Conservation (phyloP, 2,888 invertebrate genomes). For the Leucophenga maculata region DNA sequence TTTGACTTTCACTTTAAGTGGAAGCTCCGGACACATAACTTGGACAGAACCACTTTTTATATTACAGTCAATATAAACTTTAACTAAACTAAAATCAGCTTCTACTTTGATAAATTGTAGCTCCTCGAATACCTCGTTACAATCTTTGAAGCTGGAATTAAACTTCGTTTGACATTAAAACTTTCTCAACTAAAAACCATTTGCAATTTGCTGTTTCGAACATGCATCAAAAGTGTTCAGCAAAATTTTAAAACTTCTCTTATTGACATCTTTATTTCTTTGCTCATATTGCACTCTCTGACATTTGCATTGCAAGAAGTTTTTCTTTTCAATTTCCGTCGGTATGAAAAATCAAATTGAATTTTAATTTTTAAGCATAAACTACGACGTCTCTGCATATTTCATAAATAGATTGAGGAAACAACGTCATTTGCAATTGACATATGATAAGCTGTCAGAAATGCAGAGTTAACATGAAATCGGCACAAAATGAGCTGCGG, state of each 20-base stretch:
- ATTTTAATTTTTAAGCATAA: slow-evolving; percentile 49
- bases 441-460: slow-evolving; percentile 50
- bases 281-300: background rate
- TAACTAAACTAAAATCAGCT: no score
- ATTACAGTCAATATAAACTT: no score
- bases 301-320: slow-evolving; percentile 4
- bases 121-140: background rate
- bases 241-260: no score
- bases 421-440: slow-evolving; percentile 52
- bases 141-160: no score
- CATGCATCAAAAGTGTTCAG: background rate
- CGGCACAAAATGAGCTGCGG: background rate
- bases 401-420: no score
- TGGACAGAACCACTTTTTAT: no score
- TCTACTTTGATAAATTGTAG: background rate
- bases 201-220: background rate
- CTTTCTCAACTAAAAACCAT: no score
- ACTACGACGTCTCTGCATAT: background rate
- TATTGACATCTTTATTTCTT: background rate
- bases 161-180: no score
- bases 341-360: slow-evolving; percentile 51
- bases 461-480: background rate
- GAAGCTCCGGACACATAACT: no score
- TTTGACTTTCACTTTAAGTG: no score
- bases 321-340: slow-evolving; percentile 54